Conservation (phyloP, 2,113 vertebrate genomes). For the Stegastes partitus region DNA sequence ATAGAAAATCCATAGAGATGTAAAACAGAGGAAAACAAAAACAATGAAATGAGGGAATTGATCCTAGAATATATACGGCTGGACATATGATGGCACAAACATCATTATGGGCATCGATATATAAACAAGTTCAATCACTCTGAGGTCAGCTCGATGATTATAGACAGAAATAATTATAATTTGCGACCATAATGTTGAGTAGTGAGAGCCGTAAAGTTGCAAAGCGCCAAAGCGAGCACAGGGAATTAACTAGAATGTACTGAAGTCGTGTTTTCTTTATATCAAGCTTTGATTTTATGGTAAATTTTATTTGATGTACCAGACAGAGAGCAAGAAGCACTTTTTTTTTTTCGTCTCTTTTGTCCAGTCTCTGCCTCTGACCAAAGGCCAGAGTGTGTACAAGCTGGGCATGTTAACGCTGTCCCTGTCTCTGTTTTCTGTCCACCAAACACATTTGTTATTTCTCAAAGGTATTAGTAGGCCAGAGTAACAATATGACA, state of each 20-base stretch:
- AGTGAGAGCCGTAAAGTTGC: neutral
- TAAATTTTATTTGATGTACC: slow-evolving; percentile 8
- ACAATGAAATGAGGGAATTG: slow-evolving; percentile 75
- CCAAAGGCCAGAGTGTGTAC: slow-evolving; percentile 29
- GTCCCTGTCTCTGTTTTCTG: slow-evolving; percentile 35
- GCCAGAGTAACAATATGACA: slow-evolving; percentile 48
- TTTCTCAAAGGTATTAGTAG: slow-evolving; percentile 59
- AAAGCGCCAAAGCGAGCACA: neutral
- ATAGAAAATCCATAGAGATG: slow-evolving; percentile 81
- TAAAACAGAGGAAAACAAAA: slow-evolving; percentile 81
- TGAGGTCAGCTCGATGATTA: slow-evolving; percentile 53
- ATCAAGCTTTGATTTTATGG: neutral
- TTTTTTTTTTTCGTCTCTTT: slow-evolving; percentile 31
- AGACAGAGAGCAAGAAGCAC: slow-evolving; percentile 7
- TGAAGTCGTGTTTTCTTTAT: neutral
- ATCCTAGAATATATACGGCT: slow-evolving; percentile 64
- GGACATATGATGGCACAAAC: slow-evolving; percentile 63
- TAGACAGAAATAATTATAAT: slow-evolving; percentile 51
- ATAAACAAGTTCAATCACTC: slow-evolving; percentile 57
- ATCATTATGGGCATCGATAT: slow-evolving; percentile 59
- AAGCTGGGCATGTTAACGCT: slow-evolving; percentile 26
- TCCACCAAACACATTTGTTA: slow-evolving; percentile 47
- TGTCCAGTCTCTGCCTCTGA: slow-evolving; percentile 23
- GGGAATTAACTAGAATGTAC: neutral
- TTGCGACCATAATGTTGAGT: slow-evolving; percentile 20